Conservation (phyloP, 2,888 invertebrate species). For the Pyrrhosoma nymphula region DNA sequence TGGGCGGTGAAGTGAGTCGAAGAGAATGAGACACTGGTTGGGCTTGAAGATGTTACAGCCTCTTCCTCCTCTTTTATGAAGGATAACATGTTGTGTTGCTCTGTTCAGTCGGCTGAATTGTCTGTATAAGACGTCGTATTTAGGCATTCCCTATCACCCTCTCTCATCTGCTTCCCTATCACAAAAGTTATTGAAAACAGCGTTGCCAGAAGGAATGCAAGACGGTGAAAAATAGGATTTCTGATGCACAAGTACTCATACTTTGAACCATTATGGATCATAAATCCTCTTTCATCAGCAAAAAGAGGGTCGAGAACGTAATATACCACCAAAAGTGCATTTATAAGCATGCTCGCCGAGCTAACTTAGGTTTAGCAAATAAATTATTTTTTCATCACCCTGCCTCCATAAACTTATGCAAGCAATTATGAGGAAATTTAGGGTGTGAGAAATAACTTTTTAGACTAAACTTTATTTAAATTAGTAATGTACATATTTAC, state of each 20-base stretch:
- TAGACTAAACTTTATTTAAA: no score
- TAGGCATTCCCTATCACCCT: neutral
- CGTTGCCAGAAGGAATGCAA: neutral
- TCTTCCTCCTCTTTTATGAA: constrained; percentile 38
- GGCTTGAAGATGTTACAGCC: constrained; percentile 30
- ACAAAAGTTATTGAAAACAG: neutral
- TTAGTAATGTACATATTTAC: no score
- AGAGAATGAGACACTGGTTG: constrained; percentile 12
- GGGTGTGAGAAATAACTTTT: no score
- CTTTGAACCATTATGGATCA: no score
- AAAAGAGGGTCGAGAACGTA: no score
- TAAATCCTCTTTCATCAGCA: no score
- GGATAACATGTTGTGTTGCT: constrained; percentile 60
- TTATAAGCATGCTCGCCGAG: no score
- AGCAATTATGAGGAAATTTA: no score
- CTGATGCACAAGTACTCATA: neutral
- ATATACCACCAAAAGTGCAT: no score
- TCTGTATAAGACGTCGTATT: constrained; percentile 55
- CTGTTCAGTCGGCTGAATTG: constrained; percentile 49
- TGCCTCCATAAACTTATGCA: no score
- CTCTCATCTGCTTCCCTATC: neutral
- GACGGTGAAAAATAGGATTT: neutral
- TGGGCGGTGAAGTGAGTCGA: neutral
- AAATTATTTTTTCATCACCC: no score
- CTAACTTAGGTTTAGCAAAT: no score